These are phyloP conservation scores for Spea bombifrons DNA, from an alignment of 2,113 vertebrate genomes.

Conservation along the genomic window DNA sequence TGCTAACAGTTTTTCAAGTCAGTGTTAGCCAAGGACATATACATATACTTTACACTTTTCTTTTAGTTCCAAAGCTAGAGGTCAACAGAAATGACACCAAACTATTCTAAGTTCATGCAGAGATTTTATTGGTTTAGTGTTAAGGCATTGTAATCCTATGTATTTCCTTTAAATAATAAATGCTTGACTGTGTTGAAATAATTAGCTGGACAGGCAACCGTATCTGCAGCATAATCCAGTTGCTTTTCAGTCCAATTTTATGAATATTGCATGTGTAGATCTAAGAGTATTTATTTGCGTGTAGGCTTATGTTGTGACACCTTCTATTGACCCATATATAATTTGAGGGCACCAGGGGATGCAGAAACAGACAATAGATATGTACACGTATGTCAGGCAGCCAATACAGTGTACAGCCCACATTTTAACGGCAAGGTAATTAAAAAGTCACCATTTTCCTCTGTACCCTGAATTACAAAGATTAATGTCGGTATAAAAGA, in stretches of 20 bases:
- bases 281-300: neutral
- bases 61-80: too few species aligned
- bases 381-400: neutral
- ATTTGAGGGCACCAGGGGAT: conserved; percentile 3
- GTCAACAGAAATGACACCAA: too few species aligned
- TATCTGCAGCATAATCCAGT: neutral
- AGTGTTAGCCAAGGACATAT: too few species aligned
- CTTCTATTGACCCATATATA: conserved; percentile 31
- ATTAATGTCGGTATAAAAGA: too few species aligned
- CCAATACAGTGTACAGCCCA: neutral
- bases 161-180: neutral
- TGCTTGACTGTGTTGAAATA: neutral
- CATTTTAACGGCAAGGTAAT: neutral
- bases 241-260: conserved; percentile 20
- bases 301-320: conserved; percentile 18
- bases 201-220: conserved; percentile 4
- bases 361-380: neutral
- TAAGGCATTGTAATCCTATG: too few species aligned
- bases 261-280: conserved; percentile 17
- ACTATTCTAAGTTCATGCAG: too few species aligned
- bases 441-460: too few species aligned
- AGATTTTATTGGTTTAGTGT: too few species aligned
- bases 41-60: too few species aligned
- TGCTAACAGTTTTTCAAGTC: too few species aligned
- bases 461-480: too few species aligned